Conservation (phyloP, 2,888 invertebrate species). For the Agrochola lota region DNA sequence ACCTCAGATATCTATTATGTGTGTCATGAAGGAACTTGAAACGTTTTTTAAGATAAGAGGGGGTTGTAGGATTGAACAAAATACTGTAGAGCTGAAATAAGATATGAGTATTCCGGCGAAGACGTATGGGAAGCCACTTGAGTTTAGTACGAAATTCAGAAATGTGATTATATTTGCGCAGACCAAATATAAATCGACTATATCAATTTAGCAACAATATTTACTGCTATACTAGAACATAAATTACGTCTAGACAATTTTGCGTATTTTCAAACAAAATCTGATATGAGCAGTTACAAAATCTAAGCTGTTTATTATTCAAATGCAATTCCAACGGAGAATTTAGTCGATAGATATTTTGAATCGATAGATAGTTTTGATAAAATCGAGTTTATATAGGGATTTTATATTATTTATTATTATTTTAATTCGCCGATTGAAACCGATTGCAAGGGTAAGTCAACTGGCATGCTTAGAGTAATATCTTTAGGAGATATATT, state of each 20-base stretch:
- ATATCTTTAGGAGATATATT: neutral
- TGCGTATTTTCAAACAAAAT: conserved; percentile 19
- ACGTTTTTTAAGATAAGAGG: too few relatives aligned
- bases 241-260: conserved; percentile 7
- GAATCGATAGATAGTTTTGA: conserved; percentile 19
- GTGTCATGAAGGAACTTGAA: too few relatives aligned
- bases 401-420: too few relatives aligned
- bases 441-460: neutral
- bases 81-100: too few relatives aligned
- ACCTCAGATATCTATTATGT: too few relatives aligned
- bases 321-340: conserved; percentile 2
- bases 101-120: too few relatives aligned
- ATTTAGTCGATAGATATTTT: conserved; percentile 4
- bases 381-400: conserved; percentile 38
- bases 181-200: too few relatives aligned
- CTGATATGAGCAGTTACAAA: conserved; percentile 22
- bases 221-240: neutral
- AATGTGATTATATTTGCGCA: too few relatives aligned
- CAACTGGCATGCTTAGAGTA: neutral
- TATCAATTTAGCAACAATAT: conserved; percentile 2
- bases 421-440: conserved; percentile 29
- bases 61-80: too few relatives aligned
- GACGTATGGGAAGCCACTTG: too few relatives aligned
- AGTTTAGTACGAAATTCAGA: too few relatives aligned
- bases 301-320: conserved; percentile 22